A percentile compares a stretch with the other conserved stretches of the same genome.
These are phyloP conservation scores for Ceratosolen solmsi DNA, from an alignment of 1,140 invertebrate genomes.

Conservation along the genomic window DNA sequence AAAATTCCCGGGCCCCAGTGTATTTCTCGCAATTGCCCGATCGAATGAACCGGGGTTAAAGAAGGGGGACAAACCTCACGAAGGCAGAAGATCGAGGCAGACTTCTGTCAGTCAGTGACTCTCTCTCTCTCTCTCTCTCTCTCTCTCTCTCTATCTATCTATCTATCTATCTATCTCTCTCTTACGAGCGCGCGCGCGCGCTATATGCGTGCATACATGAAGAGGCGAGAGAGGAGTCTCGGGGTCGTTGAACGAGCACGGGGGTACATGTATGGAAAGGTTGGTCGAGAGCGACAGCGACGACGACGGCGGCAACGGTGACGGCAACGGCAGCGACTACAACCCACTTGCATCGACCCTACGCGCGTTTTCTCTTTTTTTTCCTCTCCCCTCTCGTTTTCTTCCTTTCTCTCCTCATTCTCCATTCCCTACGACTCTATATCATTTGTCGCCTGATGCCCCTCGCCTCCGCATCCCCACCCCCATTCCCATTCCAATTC, in stretches of 20 bases:
- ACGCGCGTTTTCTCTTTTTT: conserved; percentile 33
- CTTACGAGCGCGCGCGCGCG: not conserved
- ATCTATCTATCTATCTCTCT: no score
- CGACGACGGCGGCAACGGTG: not conserved
- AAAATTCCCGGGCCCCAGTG: not conserved
- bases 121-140: not conserved
- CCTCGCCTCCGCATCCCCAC: not conserved
- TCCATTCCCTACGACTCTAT: not conserved
- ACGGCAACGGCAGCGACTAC: conserved; percentile 1
- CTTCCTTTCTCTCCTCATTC: conserved; percentile 17
- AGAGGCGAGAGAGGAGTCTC: conserved; percentile 37
- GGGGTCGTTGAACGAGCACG: conserved; percentile 69
- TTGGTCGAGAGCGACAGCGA: conserved; percentile 54
- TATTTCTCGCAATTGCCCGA: not conserved
- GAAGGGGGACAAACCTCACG: not conserved
- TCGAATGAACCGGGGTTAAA: not conserved
- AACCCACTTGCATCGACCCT: conserved; percentile 59
- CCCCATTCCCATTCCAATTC: not conserved
- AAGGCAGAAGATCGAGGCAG: conserved; percentile 6
- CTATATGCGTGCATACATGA: conserved; percentile 55
- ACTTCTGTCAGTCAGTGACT: not conserved
- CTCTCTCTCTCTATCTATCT: no score
- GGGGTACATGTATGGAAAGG: conserved; percentile 55
- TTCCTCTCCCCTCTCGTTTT: conserved; percentile 19
- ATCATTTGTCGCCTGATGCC: not conserved